Conservation (phyloP, 35 echinoderm and acorn worm species). For the Apostichopus parvimensis region DNA sequence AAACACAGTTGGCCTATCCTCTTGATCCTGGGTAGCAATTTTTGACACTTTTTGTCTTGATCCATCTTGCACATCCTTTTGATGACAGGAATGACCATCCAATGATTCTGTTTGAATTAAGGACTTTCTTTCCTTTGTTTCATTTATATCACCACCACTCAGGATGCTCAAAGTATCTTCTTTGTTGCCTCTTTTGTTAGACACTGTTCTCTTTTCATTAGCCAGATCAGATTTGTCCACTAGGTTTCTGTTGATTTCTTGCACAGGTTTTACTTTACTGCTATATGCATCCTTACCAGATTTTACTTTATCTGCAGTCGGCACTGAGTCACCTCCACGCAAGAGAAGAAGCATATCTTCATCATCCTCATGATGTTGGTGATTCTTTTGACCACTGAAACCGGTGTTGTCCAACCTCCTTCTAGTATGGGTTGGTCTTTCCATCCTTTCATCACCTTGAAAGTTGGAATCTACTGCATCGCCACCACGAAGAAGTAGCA, state of each 20-base stretch:
- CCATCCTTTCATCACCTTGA: no score
- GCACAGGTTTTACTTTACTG: no score
- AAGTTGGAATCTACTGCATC: background rate
- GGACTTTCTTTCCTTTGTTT: background rate
- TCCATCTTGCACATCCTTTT: background rate
- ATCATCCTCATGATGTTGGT: background rate
- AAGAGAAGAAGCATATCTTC: background rate
- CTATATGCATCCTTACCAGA: no score
- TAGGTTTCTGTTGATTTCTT: no score
- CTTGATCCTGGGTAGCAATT: background rate
- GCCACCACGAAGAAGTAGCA: background rate
- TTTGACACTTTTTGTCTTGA: background rate
- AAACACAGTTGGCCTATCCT: constrained; percentile 29
- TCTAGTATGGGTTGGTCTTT: no score
- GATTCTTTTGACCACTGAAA: no score
- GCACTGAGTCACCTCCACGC: background rate
- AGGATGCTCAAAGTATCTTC: background rate
- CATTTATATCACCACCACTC: background rate
- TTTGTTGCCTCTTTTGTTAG: no score
- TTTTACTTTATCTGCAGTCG: no score
- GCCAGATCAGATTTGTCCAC: no score
- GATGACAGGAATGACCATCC: background rate
- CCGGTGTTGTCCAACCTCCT: no score
- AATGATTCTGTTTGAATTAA: no score
- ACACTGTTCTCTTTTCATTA: no score